These are phyloP conservation scores for Mionectes olivaceus DNA, from an alignment of 2,797 vertebrate genomes.

Conservation along the genomic window DNA sequence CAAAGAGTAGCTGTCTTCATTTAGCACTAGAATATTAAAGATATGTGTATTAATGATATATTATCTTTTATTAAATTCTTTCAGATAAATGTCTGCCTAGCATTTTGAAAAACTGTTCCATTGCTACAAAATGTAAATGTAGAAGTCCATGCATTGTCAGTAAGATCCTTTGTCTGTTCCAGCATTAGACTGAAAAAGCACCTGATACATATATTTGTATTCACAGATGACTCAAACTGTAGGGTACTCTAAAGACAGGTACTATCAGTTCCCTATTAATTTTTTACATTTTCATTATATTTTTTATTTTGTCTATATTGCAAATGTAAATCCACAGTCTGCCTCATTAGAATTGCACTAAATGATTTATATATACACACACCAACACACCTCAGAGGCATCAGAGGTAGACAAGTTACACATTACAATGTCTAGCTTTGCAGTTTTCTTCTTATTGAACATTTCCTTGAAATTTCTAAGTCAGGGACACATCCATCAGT, in stretches of 20 bases:
- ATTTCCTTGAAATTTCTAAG: background rate
- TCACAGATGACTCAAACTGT: background rate
- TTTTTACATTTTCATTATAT: background rate
- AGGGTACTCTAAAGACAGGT: background rate
- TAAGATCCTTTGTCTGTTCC: background rate
- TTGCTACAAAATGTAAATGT: background rate
- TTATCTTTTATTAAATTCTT: background rate
- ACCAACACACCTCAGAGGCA: background rate
- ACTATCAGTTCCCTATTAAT: background rate
- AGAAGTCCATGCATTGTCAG: background rate
- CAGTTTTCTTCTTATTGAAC: background rate
- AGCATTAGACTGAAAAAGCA: background rate
- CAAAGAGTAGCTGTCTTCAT: background rate
- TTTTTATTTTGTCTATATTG: background rate
- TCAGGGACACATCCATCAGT: background rate
- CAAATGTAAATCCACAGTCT: background rate
- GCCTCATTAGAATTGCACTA: background rate
- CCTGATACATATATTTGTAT: background rate
- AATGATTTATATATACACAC: background rate
- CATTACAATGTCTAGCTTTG: background rate
- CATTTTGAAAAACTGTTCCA: background rate
- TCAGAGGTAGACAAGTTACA: background rate
- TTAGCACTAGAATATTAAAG: background rate
- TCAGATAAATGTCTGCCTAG: background rate
- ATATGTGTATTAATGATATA: background rate